A percentile compares a stretch with the other conserved stretches of the same genome.
Conservation (phyloP, 2,888 invertebrate genomes). For the Drosophila emarginata region DNA sequence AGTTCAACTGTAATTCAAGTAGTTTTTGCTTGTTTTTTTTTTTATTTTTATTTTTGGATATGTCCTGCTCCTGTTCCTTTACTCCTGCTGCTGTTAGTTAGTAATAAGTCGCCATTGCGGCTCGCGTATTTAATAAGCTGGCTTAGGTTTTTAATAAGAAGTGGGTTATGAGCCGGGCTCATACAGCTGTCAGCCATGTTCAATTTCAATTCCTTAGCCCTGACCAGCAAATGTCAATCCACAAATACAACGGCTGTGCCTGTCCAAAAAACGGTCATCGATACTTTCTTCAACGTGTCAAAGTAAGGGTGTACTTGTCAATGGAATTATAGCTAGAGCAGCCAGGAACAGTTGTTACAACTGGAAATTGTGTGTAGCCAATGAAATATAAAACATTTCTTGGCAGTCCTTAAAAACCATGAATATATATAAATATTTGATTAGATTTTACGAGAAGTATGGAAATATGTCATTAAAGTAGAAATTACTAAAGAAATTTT, state of each 20-base stretch:
- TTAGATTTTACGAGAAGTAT: neutral
- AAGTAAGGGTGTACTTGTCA: conserved; percentile 23
- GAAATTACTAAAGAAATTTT: no score
- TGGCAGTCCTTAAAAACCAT: neutral
- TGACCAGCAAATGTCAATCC: conserved; percentile 31
- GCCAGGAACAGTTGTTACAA: conserved; percentile 23
- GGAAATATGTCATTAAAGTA: no score
- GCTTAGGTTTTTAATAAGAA: conserved; percentile 75
- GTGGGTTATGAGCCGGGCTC: conserved; percentile 54
- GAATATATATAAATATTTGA: neutral
- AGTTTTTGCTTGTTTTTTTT: conserved; percentile 39
- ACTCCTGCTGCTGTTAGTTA: conserved; percentile 33
- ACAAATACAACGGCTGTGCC: conserved; percentile 42
- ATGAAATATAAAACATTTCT: neutral
- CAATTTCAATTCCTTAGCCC: conserved; percentile 10
- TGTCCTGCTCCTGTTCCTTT: conserved; percentile 41
- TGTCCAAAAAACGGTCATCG: conserved; percentile 65
- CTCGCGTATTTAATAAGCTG: conserved; percentile 67
- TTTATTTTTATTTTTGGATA: conserved; percentile 40
- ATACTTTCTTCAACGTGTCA: conserved; percentile 60
- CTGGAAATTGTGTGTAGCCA: conserved; percentile 5
- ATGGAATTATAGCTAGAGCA: neutral
- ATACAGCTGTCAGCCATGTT: conserved; percentile 74
- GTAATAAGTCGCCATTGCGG: conserved; percentile 46
- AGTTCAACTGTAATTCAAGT: conserved; percentile 76